Evolutionary conservation across 64 coral and sea anemone genomes (phyloP).

Genomic region (Acropora yongei): DNA sequence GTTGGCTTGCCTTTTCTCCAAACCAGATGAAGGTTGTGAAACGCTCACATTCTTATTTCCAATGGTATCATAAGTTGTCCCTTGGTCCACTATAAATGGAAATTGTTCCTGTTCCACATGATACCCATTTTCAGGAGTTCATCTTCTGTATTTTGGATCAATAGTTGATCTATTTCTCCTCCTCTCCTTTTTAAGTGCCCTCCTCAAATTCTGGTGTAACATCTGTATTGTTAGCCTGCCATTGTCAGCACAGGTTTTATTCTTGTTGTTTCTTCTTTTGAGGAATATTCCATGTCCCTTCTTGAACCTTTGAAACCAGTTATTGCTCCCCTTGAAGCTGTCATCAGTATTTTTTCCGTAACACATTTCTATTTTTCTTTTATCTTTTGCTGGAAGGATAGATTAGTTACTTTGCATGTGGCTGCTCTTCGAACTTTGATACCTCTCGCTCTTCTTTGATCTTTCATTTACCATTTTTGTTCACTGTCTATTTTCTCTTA

Average conservation of each 20-base stretch:
- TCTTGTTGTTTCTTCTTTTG: constrained; percentile 52
- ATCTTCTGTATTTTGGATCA: constrained; percentile 37
- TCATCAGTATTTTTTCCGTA: constrained; percentile 66
- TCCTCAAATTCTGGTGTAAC: constrained; percentile 54
- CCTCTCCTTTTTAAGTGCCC: constrained; percentile 58
- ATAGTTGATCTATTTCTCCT: no score
- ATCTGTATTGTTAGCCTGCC: constrained; percentile 57
- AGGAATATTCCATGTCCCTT: constrained; percentile 47
- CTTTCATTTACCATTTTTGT: constrained; percentile 56
- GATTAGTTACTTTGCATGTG: constrained; percentile 73
- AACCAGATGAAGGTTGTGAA: constrained; percentile 47
- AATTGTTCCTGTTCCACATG: constrained; percentile 45
- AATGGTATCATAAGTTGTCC: constrained; percentile 32
- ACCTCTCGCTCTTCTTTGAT: constrained; percentile 29
- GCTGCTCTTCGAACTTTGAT: constrained; percentile 79
- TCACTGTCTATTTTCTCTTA: constrained; percentile 56
- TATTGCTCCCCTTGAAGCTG: constrained; percentile 41
- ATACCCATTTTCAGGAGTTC: constrained; percentile 41
- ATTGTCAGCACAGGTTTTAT: constrained; percentile 37
- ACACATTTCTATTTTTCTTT: constrained; percentile 67
- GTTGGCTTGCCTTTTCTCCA: constrained; percentile 56
- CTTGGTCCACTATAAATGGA: constrained; percentile 52
- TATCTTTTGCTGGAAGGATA: constrained; percentile 66
- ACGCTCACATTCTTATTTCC: constrained; percentile 45
- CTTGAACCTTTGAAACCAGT: constrained; percentile 63